Evolutionary conservation across 2,797 vertebrate genomes (phyloP).

Genomic region (Otolemur crassicaudatus): DNA sequence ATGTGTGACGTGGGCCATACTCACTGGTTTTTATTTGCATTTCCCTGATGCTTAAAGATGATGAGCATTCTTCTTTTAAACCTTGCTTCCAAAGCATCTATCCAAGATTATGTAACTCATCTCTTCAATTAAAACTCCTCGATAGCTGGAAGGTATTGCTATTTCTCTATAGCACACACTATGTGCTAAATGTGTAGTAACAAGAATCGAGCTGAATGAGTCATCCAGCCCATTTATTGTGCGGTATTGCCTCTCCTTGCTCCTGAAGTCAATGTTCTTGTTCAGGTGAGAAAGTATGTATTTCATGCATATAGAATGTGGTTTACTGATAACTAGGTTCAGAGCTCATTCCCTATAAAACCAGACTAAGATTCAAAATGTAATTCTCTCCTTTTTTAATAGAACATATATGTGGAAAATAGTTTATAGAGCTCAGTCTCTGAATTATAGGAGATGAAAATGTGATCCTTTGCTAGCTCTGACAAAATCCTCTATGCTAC

Average conservation of each 20-base stretch:
- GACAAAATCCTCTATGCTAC: slow-evolving; percentile 90
- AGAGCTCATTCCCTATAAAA: slow-evolving; percentile 56
- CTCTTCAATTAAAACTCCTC: background rate
- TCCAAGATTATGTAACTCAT: background rate
- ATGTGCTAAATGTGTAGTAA: background rate
- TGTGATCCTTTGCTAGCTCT: slow-evolving; percentile 88
- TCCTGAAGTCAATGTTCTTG: slow-evolving; percentile 19
- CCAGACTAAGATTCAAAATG: slow-evolving; percentile 56
- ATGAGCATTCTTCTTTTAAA: background rate
- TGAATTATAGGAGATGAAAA: slow-evolving; percentile 87
- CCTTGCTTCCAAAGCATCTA: background rate
- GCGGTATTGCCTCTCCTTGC: background rate
- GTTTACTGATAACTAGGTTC: slow-evolving; percentile 70
- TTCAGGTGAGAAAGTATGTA: slow-evolving; percentile 66
- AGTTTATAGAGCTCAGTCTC: slow-evolving; percentile 86
- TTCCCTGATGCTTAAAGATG: too few species aligned
- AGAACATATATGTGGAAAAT: slow-evolving; percentile 85
- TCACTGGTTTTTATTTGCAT: too few species aligned
- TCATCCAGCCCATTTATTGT: background rate
- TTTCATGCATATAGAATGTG: background rate
- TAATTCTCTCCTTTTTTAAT: slow-evolving; percentile 65
- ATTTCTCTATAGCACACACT: background rate
- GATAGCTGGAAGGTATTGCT: background rate
- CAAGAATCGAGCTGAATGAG: background rate
- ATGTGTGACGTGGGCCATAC: too few species aligned